Conservation (phyloP, 2,797 vertebrate genomes). For the Pseudochirops cupreus region DNA sequence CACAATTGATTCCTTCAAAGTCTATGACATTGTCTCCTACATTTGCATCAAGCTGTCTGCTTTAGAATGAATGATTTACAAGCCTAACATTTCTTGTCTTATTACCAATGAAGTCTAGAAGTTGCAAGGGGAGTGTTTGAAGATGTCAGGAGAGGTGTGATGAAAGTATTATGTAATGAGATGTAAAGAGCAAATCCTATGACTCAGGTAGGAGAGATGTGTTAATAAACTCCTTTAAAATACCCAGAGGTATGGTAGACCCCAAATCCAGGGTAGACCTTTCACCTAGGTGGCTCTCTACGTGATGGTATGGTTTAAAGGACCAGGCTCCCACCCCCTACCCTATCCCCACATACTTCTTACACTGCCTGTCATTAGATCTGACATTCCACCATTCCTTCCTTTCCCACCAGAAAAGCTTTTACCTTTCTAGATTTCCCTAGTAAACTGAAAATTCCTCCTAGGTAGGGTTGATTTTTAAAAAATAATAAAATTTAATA, state of each 20-base stretch:
- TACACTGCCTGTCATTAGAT: background rate
- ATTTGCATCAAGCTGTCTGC: constrained; percentile 48
- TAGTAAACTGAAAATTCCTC: background rate
- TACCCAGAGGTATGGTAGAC: background rate
- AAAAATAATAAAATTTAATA: too few species aligned
- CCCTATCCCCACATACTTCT: background rate
- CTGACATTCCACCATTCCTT: background rate
- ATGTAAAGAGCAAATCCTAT: constrained; percentile 89
- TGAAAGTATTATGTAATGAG: constrained; percentile 91
- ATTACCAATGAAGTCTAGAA: constrained; percentile 57
- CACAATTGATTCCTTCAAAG: constrained; percentile 51
- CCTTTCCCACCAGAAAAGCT: background rate
- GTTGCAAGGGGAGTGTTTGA: constrained; percentile 78
- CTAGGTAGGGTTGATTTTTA: background rate
- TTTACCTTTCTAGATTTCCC: constrained; percentile 3
- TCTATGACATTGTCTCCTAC: fast-evolving
- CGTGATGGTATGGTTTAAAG: background rate
- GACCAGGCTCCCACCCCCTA: too few species aligned
- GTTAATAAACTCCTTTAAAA: constrained; percentile 70
- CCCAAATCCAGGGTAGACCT: background rate
- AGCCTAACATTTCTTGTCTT: constrained; percentile 66
- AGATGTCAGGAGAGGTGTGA: constrained; percentile 89
- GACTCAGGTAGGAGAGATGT: constrained; percentile 69
- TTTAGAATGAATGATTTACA: constrained; percentile 63
- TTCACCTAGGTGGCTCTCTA: background rate